These are phyloP conservation scores for Saccopteryx bilineata DNA, from an alignment of 2,113 vertebrate species.

Conservation along the genomic window DNA sequence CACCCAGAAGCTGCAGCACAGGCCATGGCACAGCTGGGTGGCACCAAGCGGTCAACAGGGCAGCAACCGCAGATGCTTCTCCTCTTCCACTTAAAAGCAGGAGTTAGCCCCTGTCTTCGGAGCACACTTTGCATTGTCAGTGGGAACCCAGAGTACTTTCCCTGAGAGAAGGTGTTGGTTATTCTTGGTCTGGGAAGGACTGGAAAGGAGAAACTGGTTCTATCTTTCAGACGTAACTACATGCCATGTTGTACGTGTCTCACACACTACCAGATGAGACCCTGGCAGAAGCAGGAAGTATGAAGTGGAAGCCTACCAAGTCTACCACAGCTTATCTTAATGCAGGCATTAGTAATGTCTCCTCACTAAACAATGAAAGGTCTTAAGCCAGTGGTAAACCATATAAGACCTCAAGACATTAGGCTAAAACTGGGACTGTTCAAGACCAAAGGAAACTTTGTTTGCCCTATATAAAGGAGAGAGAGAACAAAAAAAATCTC, in stretches of 20 bases:
- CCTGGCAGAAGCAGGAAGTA: background rate
- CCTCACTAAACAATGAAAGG: background rate
- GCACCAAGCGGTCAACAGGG: rapidly evolving
- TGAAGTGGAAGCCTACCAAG: background rate
- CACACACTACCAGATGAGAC: background rate
- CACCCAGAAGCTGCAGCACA: background rate
- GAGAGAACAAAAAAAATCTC: background rate
- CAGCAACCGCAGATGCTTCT: background rate
- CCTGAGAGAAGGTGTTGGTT: background rate
- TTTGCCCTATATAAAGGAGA: background rate
- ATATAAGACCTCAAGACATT: background rate
- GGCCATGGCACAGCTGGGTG: background rate
- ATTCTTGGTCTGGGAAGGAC: background rate
- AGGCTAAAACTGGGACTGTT: background rate
- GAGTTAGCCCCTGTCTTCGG: background rate
- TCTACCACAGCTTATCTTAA: background rate
- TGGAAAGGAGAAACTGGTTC: background rate
- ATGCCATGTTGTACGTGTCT: background rate
- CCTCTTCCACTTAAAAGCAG: background rate
- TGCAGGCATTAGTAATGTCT: background rate
- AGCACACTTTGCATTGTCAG: background rate
- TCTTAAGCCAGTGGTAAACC: background rate
- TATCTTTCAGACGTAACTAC: background rate
- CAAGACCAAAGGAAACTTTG: background rate
- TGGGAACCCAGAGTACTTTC: no score